These are phyloP conservation scores for Vicugna pacos DNA, from an alignment of 2,113 vertebrate genomes.

Conservation along the genomic window DNA sequence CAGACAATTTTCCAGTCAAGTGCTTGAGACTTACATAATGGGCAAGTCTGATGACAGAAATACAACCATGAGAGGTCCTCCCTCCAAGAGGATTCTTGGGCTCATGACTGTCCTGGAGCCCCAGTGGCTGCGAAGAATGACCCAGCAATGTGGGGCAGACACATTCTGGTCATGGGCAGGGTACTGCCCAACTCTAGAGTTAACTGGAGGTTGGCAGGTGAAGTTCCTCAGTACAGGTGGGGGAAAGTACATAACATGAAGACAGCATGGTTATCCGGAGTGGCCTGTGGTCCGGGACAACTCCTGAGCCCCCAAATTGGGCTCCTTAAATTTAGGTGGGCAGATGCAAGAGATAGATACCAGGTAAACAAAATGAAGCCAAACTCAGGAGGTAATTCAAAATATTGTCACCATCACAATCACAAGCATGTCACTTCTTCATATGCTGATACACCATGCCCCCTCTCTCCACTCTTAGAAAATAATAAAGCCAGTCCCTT, in stretches of 20 bases:
- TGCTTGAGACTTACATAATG: not conserved
- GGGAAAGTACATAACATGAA: not conserved
- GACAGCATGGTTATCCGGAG: accelerated
- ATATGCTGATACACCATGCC: not conserved
- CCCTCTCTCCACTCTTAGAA: not conserved
- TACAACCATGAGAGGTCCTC: not conserved
- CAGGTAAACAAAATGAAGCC: not conserved
- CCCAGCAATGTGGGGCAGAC: not conserved
- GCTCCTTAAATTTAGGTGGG: not conserved
- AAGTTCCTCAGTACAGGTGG: not conserved
- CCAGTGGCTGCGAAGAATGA: not conserved
- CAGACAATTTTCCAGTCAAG: not conserved
- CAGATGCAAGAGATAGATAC: not conserved
- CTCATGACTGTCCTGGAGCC: not conserved
- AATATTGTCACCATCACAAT: not conserved
- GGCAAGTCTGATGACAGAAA: not conserved
- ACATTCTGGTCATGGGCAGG: not conserved
- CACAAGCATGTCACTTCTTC: not conserved
- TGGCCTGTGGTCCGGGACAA: not conserved
- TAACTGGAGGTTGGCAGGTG: not conserved
- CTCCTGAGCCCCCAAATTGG: not conserved
- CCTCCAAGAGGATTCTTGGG: not conserved
- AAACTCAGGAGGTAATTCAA: not conserved
- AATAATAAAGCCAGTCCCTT: not conserved
- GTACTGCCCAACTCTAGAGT: not conserved